Evolutionary conservation across 2,888 invertebrate genomes (phyloP).

Genomic region (Serrognathus titanus): DNA sequence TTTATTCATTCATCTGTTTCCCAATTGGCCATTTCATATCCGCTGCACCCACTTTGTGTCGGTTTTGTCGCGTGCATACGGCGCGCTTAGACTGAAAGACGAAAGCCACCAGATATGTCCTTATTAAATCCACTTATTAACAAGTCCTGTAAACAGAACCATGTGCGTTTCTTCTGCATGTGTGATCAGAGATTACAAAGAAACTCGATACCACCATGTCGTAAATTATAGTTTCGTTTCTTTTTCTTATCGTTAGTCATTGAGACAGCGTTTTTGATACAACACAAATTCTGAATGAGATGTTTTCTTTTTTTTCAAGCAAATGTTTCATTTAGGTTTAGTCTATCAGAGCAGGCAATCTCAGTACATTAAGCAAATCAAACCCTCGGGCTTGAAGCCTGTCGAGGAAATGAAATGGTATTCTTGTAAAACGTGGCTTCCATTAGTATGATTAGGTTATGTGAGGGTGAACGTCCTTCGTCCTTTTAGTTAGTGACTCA

Average conservation of each 20-base stretch:
- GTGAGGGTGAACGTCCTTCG: constrained; percentile 18
- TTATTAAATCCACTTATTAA: constrained; percentile 23
- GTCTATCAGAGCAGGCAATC: constrained; percentile 8
- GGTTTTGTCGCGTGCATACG: constrained; percentile 25
- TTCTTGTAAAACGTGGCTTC: constrained; percentile 34
- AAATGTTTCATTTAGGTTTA: too few species aligned
- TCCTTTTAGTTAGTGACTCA: constrained; percentile 17
- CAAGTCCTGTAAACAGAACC: constrained; percentile 23
- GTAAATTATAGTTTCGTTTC: too few species aligned
- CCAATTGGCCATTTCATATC: constrained; percentile 28
- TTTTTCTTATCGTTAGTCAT: too few species aligned
- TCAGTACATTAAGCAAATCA: constrained; percentile 24
- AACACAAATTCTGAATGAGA: too few species aligned
- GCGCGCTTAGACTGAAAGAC: constrained; percentile 24
- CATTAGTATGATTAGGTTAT: constrained; percentile 35
- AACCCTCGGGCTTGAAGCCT: constrained; percentile 16
- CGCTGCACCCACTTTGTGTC: constrained; percentile 25
- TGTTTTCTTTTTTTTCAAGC: too few species aligned
- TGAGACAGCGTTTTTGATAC: too few species aligned
- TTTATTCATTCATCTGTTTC: constrained; percentile 12
- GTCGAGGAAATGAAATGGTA: constrained; percentile 32
- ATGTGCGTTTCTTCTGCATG: constrained; percentile 20
- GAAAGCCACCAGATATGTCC: constrained; percentile 24
- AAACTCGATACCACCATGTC: too few species aligned
- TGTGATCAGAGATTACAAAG: background rate